Evolutionary conservation across 2,888 invertebrate genomes (phyloP), one percentile per base, ranked within the genome.

Genomic region (Apocheima hispidaria): DNA sequence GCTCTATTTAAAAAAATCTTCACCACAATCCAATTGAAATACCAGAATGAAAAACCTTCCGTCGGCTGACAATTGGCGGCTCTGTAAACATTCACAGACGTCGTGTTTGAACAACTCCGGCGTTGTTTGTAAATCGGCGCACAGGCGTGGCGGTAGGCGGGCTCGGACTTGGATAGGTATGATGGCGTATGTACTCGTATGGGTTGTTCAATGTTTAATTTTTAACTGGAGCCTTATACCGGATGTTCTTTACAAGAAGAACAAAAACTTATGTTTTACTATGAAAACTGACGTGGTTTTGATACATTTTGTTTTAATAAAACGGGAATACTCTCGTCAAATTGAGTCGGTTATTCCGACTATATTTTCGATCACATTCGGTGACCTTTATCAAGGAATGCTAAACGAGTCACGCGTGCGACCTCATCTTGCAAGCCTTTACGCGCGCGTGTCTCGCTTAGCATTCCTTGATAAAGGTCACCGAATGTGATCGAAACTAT

Each of bases 91-190:
- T 60, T 58, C 33, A 14, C 41, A 7, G 71, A 41, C 50, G 53
- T 16, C n/a, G 48, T 83, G 80, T 84, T 82, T 82, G 78, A 63
- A 76, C 75, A 80, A 79, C 71, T 69, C 65, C 35, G 41, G 46
- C 51, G 51, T 60, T 82, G 74, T 78, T 74, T 77, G 69, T 60
- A 62, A 64, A 63, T 67, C 61, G 55, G 50, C 38, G 72, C 70
- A 71, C 77, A 74, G 81, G 82, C 83, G 82, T 75, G 77, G 78
- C 71, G 70, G 82, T 77, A 81, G 82, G 82, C 82, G 82, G 73
- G 70, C 54, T 64, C 71, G 16, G 7, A 36, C 35, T 14, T 14
- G 58, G 52, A 50, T 55, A 54, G n/a, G 43, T 60, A 50, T 23
- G 14, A 1, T 14, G 18, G 12, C 2, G 14, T 50, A 49, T 43